A percentile compares a stretch with the other conserved stretches of the same genome.
Conservation (phyloP, 2,797 vertebrate genomes). For the Chloroceryle inda region DNA sequence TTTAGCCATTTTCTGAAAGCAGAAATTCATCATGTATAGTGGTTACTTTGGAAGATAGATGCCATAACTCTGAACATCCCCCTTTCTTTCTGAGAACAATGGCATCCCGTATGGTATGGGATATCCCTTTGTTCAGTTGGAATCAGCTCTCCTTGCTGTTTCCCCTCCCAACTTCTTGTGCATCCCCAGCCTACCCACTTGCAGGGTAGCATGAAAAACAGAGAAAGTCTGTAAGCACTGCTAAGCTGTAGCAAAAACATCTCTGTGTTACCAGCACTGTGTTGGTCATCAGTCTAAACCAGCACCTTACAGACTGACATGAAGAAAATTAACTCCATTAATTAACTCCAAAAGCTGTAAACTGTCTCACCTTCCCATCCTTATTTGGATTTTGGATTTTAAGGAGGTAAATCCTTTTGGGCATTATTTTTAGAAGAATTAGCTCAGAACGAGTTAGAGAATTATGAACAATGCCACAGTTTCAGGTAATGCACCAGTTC, state of each 20-base stretch:
- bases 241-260: neutral
- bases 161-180: too few species aligned
- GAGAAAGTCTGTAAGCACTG: neutral
- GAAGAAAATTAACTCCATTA: neutral
- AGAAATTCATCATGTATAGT: neutral
- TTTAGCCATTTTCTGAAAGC: neutral
- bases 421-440: neutral
- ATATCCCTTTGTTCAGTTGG: neutral
- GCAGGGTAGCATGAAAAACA: neutral
- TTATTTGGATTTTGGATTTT: neutral
- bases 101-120: neutral
- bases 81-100: neutral
- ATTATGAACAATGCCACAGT: neutral
- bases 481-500: neutral
- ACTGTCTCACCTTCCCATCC: neutral
- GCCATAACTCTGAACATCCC: neutral
- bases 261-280: neutral
- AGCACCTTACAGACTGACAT: accelerated
- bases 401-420: neutral
- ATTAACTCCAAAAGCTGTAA: neutral
- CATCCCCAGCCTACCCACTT: too few species aligned
- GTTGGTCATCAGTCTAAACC: neutral
- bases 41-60: neutral
- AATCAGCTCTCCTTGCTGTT: neutral
- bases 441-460: neutral